A percentile compares a stretch with the other conserved stretches of the same genome.
Evolutionary conservation across 2,113 vertebrate genomes (phyloP).

Genomic region (Corythaixoides concolor): DNA sequence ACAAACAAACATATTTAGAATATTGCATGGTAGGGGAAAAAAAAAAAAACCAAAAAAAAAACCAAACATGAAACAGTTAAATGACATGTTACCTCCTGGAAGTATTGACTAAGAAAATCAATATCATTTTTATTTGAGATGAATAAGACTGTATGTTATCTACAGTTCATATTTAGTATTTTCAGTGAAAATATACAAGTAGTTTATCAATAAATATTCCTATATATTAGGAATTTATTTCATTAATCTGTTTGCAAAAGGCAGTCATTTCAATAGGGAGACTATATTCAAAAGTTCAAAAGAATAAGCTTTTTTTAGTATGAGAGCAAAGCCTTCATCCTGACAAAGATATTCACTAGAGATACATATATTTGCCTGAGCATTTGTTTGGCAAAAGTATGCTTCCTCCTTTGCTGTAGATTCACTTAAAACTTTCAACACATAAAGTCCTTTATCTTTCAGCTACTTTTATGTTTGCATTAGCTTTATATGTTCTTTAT

Average conservation of each 20-base stretch:
- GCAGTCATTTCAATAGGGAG: background rate
- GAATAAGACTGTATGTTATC: background rate
- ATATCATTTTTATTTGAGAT: background rate
- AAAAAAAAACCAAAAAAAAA: background rate
- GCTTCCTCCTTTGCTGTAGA: background rate
- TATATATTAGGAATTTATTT: background rate
- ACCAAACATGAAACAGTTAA: background rate
- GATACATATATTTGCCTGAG: background rate
- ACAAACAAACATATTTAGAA: background rate
- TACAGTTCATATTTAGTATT: background rate
- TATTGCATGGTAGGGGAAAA: background rate
- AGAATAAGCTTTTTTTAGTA: background rate
- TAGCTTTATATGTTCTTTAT: background rate
- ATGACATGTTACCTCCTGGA: background rate
- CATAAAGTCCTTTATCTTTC: background rate
- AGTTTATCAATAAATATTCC: background rate
- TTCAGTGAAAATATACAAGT: background rate
- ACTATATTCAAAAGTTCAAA: background rate
- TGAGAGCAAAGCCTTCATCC: constrained; percentile 17
- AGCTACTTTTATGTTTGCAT: background rate
- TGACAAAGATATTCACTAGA: background rate
- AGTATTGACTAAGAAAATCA: background rate
- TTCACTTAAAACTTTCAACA: constrained; percentile 2
- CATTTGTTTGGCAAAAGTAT: constrained; percentile 12
- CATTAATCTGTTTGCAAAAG: constrained; percentile 6